phyloP scores from a whole-genome alignment of 1,140 invertebrate species.

The Melipona quadrifasciata region DNA sequence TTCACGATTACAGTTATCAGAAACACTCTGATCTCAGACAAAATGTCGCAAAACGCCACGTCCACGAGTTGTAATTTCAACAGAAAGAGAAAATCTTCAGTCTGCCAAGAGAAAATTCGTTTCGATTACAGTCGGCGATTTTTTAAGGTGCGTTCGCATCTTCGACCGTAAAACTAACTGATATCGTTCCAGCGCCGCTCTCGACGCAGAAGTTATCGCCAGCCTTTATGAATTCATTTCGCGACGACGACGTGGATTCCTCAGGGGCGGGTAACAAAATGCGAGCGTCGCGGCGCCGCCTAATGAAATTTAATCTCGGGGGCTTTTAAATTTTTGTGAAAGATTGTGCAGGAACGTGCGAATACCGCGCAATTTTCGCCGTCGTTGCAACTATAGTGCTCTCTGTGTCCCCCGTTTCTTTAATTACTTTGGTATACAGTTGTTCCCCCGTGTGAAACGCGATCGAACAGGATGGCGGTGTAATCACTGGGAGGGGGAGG shows the following conservation, averaged over 20 bases:
- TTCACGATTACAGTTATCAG: not conserved
- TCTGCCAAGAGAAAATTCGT: not conserved
- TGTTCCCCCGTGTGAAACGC: not conserved
- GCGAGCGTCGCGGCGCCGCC: no score
- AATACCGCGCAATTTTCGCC: not conserved
- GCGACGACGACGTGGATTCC: not conserved
- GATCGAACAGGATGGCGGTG: not conserved
- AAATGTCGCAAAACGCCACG: not conserved
- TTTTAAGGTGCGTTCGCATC: not conserved
- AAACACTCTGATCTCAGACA: not conserved
- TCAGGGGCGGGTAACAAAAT: not conserved
- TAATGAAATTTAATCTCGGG: slow-evolving; percentile 28
- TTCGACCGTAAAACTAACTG: not conserved
- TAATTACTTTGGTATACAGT: slow-evolving; percentile 31
- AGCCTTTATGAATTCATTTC: not conserved
- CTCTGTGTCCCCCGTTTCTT: not conserved
- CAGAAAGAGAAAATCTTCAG: not conserved
- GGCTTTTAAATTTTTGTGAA: slow-evolving; percentile 1
- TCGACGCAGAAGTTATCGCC: not conserved
- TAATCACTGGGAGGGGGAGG: not conserved
- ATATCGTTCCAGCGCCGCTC: not conserved
- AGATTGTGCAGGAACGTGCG: not conserved
- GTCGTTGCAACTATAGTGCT: not conserved
- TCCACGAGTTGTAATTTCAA: not conserved
- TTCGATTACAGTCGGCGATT: not conserved